phyloP scores from a whole-genome alignment of 1,140 invertebrate species.

The Zaprionus tsacasi region DNA sequence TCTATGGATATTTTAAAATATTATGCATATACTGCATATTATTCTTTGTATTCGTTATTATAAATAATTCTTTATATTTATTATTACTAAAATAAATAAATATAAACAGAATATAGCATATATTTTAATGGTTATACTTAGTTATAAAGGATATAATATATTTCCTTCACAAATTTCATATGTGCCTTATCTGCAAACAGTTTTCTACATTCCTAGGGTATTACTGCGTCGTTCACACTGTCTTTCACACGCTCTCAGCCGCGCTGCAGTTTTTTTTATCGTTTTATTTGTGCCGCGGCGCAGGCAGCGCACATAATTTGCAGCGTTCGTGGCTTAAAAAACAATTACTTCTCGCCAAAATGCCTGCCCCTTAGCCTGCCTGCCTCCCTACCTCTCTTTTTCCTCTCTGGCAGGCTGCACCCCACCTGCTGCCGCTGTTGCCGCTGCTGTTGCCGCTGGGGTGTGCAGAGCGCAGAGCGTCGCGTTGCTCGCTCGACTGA shows the following conservation, averaged over 20 bases:
- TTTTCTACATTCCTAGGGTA: constrained; percentile 9
- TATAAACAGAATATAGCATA: no score
- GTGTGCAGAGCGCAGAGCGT: neutral
- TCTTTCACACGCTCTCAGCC: neutral
- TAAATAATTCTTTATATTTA: neutral
- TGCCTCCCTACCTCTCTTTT: no score
- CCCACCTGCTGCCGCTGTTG: neutral
- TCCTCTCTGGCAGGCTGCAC: neutral
- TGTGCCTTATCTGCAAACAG: no score
- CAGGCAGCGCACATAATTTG: constrained; percentile 63
- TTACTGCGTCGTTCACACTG: neutral
- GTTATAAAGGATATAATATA: no score
- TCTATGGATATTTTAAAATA: no score
- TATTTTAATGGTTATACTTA: no score
- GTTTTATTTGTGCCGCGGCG: constrained; percentile 35
- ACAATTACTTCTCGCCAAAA: constrained; percentile 70
- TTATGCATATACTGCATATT: no score
- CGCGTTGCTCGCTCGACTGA: constrained; percentile 65
- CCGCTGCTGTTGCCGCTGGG: neutral
- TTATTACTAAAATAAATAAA: neutral
- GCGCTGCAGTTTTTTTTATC: constrained; percentile 26
- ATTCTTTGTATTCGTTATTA: no score
- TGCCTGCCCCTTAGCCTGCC: constrained; percentile 4
- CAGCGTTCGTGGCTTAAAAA: constrained; percentile 51
- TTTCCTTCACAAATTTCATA: no score